Evolutionary conservation across 2,797 vertebrate genomes (phyloP).

Genomic region (Sparus aurata): DNA sequence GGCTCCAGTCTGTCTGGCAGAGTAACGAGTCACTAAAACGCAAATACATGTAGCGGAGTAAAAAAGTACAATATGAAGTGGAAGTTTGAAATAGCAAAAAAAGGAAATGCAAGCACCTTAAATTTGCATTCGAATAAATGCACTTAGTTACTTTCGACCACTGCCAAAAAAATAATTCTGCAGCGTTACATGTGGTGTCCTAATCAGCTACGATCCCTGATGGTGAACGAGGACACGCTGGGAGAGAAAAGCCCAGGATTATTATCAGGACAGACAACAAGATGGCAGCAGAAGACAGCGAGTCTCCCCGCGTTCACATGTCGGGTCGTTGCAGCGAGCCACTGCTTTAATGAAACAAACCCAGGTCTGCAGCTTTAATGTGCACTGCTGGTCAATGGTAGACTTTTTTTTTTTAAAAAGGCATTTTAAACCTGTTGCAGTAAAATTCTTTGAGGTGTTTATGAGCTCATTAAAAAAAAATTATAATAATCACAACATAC

Average conservation of each 20-base stretch:
- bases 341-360: background rate
- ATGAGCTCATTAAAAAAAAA: background rate
- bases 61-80: background rate
- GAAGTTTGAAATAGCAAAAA: background rate
- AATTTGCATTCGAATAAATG: background rate
- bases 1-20: too few species aligned
- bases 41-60: background rate
- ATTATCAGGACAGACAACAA: conserved; percentile 21
- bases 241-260: background rate
- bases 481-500: background rate
- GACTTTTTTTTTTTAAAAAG: background rate
- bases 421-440: background rate
- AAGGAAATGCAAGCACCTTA: background rate
- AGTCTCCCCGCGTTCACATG: background rate
- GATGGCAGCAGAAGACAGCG: conserved; percentile 47
- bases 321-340: background rate
- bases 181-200: too few species aligned
- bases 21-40: background rate
- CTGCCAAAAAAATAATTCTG: background rate
- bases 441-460: background rate
- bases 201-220: background rate
- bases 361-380: too few species aligned
- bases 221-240: background rate
- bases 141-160: background rate
- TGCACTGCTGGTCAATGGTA: background rate